Evolutionary conservation across 2,113 vertebrate species (phyloP).

Genomic region (Pollachius pollachius): DNA sequence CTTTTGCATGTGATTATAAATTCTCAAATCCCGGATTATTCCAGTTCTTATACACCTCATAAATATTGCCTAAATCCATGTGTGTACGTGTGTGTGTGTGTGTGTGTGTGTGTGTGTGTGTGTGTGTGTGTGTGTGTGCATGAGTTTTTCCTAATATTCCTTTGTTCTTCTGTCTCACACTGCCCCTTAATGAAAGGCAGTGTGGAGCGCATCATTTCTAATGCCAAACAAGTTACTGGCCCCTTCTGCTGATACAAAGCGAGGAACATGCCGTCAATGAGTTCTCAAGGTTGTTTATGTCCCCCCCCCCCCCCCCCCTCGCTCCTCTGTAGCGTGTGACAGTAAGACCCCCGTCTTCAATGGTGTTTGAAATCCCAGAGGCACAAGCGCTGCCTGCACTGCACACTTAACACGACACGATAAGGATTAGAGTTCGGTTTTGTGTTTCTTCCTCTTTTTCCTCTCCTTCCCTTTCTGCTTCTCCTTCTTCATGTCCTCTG

Average conservation of each 20-base stretch:
- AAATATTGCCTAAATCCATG: background rate
- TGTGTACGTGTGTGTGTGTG: background rate
- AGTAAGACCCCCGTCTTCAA: slow-evolving; percentile 20
- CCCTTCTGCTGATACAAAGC: slow-evolving; percentile 57
- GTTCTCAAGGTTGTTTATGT: slow-evolving; percentile 54
- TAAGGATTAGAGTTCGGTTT: too few relatives aligned
- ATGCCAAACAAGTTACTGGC: slow-evolving; percentile 50
- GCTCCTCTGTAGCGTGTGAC: slow-evolving; percentile 27
- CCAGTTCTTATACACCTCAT: too few relatives aligned
- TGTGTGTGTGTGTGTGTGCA: too few relatives aligned
- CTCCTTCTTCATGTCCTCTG: background rate
- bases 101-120: background rate
- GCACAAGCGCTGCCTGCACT: too few relatives aligned
- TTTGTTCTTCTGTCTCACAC: too few relatives aligned
- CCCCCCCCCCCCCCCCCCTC: slow-evolving; percentile 11
- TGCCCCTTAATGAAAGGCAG: slow-evolving; percentile 30
- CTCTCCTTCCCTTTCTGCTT: background rate
- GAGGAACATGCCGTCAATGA: slow-evolving; percentile 57
- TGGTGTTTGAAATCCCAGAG: slow-evolving; percentile 15
- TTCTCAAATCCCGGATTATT: too few relatives aligned
- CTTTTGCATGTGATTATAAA: too few relatives aligned
- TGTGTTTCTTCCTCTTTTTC: background rate
- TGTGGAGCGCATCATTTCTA: slow-evolving; percentile 50
- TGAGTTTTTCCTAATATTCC: too few relatives aligned
- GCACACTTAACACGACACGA: too few relatives aligned